A percentile compares a stretch with the other conserved stretches of the same genome.
Conservation (phyloP, 2,797 vertebrate species). For the Hipposideros larvatus region DNA sequence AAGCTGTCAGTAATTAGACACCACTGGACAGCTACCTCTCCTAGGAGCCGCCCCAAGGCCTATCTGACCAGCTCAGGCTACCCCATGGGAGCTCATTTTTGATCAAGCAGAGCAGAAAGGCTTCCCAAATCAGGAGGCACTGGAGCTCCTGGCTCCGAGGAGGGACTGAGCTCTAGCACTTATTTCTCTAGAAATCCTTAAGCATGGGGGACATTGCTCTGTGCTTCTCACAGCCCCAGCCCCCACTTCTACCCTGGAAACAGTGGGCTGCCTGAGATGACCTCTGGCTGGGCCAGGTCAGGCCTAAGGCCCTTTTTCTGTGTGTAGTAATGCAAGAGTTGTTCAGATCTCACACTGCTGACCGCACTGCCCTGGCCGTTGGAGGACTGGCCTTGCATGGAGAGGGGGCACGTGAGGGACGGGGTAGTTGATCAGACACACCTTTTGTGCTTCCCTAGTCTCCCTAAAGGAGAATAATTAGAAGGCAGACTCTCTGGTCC, state of each 20-base stretch:
- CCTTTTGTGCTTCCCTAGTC: not conserved
- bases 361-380: not conserved
- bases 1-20: not conserved
- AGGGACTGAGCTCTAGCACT: not conserved
- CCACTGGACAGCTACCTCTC: not conserved
- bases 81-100: not conserved
- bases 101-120: not conserved
- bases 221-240: not conserved
- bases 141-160: not conserved
- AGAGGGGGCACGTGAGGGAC: not conserved
- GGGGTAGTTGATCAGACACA: not conserved
- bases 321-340: not conserved
- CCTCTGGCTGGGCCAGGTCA: not conserved
- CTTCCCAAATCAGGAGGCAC: not conserved
- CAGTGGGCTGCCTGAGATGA: not conserved
- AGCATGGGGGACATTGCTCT: not conserved
- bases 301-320: not conserved
- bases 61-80: not conserved
- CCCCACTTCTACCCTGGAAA: not conserved
- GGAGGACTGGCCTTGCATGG: not conserved
- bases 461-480: not conserved
- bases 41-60: not conserved
- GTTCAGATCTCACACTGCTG: not conserved
- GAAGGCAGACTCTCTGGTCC: not conserved
- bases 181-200: not conserved